Evolutionary conservation across 1,140 invertebrate species (phyloP).

Genomic region (Zaprionus taronus): DNA sequence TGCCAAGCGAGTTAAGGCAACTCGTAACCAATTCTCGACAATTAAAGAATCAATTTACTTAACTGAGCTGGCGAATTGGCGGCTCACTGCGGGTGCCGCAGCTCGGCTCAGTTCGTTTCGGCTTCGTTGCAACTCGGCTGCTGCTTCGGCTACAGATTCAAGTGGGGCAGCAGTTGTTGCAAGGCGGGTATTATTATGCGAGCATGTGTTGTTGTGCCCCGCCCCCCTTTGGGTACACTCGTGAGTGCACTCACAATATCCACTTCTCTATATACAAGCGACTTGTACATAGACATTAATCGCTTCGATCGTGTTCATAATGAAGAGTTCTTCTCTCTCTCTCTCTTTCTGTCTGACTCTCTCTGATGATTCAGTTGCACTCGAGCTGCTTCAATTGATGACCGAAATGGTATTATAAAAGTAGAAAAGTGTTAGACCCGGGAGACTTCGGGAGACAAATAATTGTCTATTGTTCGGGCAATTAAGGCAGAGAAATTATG

Average conservation of each 20-base stretch:
- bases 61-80: constrained; percentile 77
- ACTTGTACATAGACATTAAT: constrained; percentile 51
- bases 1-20: constrained; percentile 71
- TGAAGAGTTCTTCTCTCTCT: constrained; percentile 48
- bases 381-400: background rate
- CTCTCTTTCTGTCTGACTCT: background rate
- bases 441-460: background rate
- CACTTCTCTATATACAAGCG: constrained; percentile 29
- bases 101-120: background rate
- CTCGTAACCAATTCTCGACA: constrained; percentile 81
- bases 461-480: constrained; percentile 11
- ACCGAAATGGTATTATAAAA: constrained; percentile 6
- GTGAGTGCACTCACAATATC: constrained; percentile 13
- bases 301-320: constrained; percentile 64
- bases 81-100: constrained; percentile 34
- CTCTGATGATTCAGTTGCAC: constrained; percentile 64
- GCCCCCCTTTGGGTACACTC: background rate
- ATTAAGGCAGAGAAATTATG: constrained; percentile 2
- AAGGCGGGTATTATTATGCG: constrained; percentile 52
- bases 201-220: constrained; percentile 35
- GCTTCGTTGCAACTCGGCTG: constrained; percentile 40
- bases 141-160: constrained; percentile 13
- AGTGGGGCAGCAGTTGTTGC: constrained; percentile 57
- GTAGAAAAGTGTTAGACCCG: constrained; percentile 1
- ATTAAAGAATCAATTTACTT: constrained; percentile 83